These are phyloP conservation scores for Tragelaphus buxtoni DNA, from an alignment of 2,113 vertebrate genomes.

Conservation along the genomic window DNA sequence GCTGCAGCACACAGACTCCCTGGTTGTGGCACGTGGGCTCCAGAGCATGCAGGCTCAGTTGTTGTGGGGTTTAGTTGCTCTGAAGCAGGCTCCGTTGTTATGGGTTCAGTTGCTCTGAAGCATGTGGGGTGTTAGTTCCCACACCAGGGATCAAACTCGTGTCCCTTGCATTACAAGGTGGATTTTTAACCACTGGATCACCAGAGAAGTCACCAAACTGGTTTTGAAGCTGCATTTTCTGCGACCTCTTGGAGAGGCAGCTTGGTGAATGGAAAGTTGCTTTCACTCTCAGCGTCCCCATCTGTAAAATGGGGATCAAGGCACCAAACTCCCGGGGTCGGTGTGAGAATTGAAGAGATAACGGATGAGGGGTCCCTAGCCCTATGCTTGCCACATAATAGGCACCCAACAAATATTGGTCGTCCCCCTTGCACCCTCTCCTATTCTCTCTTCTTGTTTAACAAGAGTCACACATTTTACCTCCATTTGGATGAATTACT, in stretches of 20 bases:
- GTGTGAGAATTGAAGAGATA: neutral
- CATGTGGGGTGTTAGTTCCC: neutral
- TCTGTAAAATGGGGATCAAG: neutral
- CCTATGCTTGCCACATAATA: rapidly evolving
- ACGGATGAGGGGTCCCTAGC: rapidly evolving
- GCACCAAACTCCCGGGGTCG: neutral
- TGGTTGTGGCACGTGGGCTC: neutral
- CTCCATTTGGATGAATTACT: neutral
- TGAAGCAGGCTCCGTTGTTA: too few species aligned
- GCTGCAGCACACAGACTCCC: neutral
- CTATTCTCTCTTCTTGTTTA: neutral
- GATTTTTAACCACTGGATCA: neutral
- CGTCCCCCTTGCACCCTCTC: neutral
- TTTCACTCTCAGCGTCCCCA: neutral
- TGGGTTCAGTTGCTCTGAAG: neutral
- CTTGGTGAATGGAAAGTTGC: neutral
- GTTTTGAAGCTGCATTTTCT: neutral
- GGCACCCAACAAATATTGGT: neutral
- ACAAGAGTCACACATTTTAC: neutral
- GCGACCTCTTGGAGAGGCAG: neutral
- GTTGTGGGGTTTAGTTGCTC: neutral
- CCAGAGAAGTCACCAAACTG: neutral
- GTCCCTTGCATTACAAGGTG: neutral
- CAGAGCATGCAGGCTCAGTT: neutral
- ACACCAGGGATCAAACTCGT: neutral